Evolutionary conservation across 2,888 invertebrate species (phyloP), one percentile per base, ranked within the genome.

Genomic region (Linyphia triangularis): DNA sequence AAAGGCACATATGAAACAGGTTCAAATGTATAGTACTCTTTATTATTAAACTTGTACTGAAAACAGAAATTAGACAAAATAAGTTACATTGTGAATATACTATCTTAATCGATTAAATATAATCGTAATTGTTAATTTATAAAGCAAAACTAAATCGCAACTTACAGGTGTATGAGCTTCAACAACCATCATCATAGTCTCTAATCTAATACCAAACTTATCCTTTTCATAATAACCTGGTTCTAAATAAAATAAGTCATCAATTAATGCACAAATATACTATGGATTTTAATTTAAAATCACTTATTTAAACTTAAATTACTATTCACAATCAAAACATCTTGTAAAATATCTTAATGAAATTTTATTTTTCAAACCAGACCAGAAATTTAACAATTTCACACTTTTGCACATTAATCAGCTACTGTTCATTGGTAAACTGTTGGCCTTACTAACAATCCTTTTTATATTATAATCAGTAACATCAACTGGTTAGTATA

Each of bases 151-250:
- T 13, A 69, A 24, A 19, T 2, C 10, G 6, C 57, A 59, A 67
- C 81, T 88, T 88, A 88, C 90, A n/a, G 65, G 43, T 43, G 85
- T 77, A 28, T 85, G 24, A 26, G 90, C 90, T 40, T 88, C 78
- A 0, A 82, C 65, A 65, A 90, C 88, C 77, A 88, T 88, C 57
- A 90, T 85, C 65, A 84, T 85, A 22, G 85, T 89, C 84, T 90
- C 90, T 13, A 90, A 28, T 78, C 90, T 51, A 13, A 90, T 83
- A 30, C 90, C 90, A 88, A 89, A 90, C 63, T 90, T 81, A 40
- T 78, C 89, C 67, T 51, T 57, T 79, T 82, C 85, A 73, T 90
- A 90, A 78, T 85, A 90, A 0, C 90, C 90, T 61, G 90, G 90
- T 63, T 90, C 90, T 90, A 33, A 67, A 22, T 69, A 40, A 26